Base-by-base conservation (phyloP, 2,113 vertebrate genomes). In the Illadopsis cleaveri region DNA sequence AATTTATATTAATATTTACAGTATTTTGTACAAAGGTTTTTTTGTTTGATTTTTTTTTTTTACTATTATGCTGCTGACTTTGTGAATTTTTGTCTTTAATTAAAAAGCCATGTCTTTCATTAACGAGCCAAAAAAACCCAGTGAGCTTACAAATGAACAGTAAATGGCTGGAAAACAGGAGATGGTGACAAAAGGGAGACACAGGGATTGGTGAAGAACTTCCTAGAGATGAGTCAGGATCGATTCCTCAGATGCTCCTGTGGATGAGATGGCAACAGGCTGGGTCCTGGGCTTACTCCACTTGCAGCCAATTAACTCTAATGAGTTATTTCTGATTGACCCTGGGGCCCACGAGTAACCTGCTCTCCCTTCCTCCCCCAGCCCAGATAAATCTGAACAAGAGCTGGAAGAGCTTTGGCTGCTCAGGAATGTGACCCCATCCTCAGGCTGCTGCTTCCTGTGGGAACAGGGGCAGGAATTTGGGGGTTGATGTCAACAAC, bases 1-100 rank as follows among this genome's bases (percentile, higher is more conserved):
- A 92, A 97, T 98, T 97, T 98, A 98, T 98, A 98, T 98, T 97
- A 97, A 91, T 98, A 98, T 98, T 97, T 98, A 98, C 98, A 98
- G n/a, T 83, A 24, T 78, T 95, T 96, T 97, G 96, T 97, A 98
- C 97, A 98, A 98, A 98, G 95, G 8, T 38, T 56, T n/a, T 54
- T 48, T 54, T n/a, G 9, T 60, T 48, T 24, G 7, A 5, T 21
- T 76, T 88, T 96, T 97, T 93, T 91, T 96, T 96, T 97, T 92
- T 89, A 98, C 94, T 97, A 91, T 95, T 96, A 97, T 95, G 97
- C 97, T 98, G 98, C 96, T 97, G 95, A 97, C 96, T 97, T 95
- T 72, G 62, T 89, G 77, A 86, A 17, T 80, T 93, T 65, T 75
- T 40, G 35, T 45, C 81, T 89, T 92, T 92, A 85, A 82, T 93